Evolutionary conservation across 2,888 invertebrate genomes (phyloP).

Genomic region (Andrena bicolor): DNA sequence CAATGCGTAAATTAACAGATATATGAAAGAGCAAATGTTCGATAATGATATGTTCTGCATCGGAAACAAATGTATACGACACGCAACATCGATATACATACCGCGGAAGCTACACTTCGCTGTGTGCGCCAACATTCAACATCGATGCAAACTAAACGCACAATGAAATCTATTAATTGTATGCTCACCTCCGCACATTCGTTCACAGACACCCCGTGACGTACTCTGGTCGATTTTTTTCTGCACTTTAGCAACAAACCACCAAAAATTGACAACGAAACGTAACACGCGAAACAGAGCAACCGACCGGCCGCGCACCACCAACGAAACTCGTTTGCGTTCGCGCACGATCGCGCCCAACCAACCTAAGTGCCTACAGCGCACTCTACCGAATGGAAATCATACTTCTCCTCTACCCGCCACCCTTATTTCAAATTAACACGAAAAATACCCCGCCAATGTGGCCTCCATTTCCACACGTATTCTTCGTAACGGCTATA

Average conservation of each 20-base stretch:
- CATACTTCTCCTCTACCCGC: background rate
- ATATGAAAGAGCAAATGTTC: background rate
- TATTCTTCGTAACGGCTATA: too few species aligned
- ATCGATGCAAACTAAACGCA: background rate
- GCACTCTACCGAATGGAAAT: slow-evolving; percentile 19
- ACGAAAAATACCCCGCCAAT: too few species aligned
- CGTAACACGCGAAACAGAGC: slow-evolving; percentile 61
- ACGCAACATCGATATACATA: slow-evolving; percentile 37
- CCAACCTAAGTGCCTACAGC: background rate
- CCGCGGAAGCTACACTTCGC: slow-evolving; percentile 19
- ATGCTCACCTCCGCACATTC: slow-evolving; percentile 40
- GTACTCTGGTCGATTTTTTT: slow-evolving; percentile 41
- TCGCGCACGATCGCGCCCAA: slow-evolving; percentile 60
- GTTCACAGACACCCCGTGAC: slow-evolving; percentile 34
- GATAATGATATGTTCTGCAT: slow-evolving; percentile 1
- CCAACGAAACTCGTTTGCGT: slow-evolving; percentile 64
- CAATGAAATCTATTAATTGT: background rate
- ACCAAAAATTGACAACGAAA: slow-evolving; percentile 43
- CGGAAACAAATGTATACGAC: slow-evolving; percentile 34
- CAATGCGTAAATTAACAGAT: background rate
- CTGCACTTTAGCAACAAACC: slow-evolving; percentile 41
- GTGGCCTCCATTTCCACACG: too few species aligned
- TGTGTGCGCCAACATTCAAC: slow-evolving; percentile 4
- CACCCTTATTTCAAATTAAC: background rate
- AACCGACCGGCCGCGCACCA: slow-evolving; percentile 68